Percentiles rank a stretch among this genome's conserved stretches.
These are phyloP conservation scores for Nebria brevicollis DNA, from an alignment of 2,888 invertebrate genomes.

Conservation along the genomic window DNA sequence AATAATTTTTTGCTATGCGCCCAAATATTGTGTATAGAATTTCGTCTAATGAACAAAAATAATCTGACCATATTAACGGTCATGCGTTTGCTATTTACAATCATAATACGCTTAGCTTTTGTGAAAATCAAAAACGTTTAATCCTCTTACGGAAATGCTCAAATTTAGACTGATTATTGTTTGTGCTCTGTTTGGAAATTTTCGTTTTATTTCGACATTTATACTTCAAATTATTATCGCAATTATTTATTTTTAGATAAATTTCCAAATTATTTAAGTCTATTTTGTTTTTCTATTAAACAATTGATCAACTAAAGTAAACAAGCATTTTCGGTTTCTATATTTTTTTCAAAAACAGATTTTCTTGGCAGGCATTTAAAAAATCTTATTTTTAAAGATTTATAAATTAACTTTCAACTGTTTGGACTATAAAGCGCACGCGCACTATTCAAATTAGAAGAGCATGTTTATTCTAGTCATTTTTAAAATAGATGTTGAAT, in stretches of 20 bases:
- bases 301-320: too few relatives aligned
- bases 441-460: too few relatives aligned
- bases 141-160: constrained; percentile 5
- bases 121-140: constrained; percentile 9
- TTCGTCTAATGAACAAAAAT: background rate
- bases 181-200: background rate
- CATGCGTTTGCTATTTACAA: constrained; percentile 9
- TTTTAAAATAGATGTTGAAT: too few relatives aligned
- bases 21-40: background rate
- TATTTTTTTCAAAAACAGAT: too few relatives aligned
- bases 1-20: background rate
- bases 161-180: constrained; percentile 7
- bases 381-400: too few relatives aligned
- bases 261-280: too few relatives aligned
- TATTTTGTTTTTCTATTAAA: too few relatives aligned
- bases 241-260: background rate
- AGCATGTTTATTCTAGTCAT: too few relatives aligned
- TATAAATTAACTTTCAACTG: too few relatives aligned
- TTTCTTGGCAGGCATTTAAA: too few relatives aligned
- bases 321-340: too few relatives aligned
- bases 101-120: constrained; percentile 12
- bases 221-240: background rate
- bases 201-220: background rate
- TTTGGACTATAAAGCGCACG: too few relatives aligned
- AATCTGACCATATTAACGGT: constrained; percentile 6